Evolutionary conservation across 2,113 vertebrate genomes (phyloP).

Genomic region (Dromaius novaehollandiae): DNA sequence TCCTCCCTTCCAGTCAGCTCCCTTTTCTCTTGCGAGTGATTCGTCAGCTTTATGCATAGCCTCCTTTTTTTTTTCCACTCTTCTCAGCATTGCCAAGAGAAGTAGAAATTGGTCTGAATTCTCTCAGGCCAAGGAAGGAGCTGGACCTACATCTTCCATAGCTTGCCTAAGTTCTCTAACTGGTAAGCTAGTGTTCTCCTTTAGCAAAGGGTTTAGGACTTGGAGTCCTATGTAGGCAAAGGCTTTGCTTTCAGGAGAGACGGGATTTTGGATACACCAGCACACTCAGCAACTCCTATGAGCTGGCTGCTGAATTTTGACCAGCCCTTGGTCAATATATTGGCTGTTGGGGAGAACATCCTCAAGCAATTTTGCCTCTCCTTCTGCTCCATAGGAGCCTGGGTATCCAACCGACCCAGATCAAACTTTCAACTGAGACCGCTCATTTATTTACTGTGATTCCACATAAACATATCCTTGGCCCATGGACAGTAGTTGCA

Average conservation of each 20-base stretch:
- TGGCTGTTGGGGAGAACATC: background rate
- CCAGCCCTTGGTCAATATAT: accelerated
- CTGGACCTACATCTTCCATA: background rate
- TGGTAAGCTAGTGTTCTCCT: background rate
- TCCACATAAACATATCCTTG: background rate
- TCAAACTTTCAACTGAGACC: background rate
- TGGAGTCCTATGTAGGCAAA: background rate
- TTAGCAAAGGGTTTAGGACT: background rate
- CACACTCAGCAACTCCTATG: background rate
- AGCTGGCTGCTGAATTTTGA: background rate
- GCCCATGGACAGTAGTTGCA: background rate
- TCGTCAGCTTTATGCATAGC: background rate
- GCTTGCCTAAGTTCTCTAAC: background rate
- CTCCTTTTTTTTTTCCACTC: background rate
- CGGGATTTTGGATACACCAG: background rate
- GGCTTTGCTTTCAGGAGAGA: background rate
- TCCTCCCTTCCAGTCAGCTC: background rate
- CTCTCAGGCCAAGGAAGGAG: background rate
- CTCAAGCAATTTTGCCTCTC: background rate
- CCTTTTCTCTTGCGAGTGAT: background rate
- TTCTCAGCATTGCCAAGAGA: background rate
- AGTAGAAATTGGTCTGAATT: background rate
- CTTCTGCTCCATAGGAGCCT: too few species aligned
- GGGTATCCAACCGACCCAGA: background rate
- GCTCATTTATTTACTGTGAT: background rate